Evolutionary conservation across 2,113 vertebrate genomes (phyloP), one percentile per base, ranked within the genome.

Genomic region (Guaruba guarouba): DNA sequence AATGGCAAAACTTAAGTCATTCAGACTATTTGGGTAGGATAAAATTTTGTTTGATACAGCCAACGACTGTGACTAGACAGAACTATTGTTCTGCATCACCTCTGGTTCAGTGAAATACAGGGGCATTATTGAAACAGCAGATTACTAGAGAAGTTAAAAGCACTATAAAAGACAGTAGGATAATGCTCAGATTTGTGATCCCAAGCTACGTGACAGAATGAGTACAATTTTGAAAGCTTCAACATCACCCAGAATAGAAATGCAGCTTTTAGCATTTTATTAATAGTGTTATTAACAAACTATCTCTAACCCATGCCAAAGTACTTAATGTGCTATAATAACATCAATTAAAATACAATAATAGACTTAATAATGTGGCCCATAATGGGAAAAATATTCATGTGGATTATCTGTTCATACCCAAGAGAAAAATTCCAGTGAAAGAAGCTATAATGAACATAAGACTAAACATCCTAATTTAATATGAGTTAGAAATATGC

Each of bases 271-370:
- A 83, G 61, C 35, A 33, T 73, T 84, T 96, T 84, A 78, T 44
- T 71, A 89, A 86, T 62, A 91, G 66, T 33, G 17, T 95, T 95
- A 94, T 57, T 96, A 95, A 93, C 88, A 88, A 97, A 92, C 90
- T 90, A 57, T 75, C 76, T 93, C 73, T 69, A 92, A 66, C 44
- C n/a, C 76, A 41, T 86, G 86, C 49, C 88, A 73, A 86, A 93
- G 73, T 79, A 79, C 88, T 95, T 79, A 88, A 59, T 86, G 57
- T 92, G 54, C 69, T 94, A 76, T 93, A 88, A 91, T 92, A 93
- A 82, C 18, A 11, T 86, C 86, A 92, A 96, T 96, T 96, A 96
- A 96, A 96, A 69, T 66, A 79, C 62, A 86, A 95, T 79, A 93
- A 91, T 76, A 80, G 57, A 78, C 57, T 93, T 94, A 94, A 90